Evolutionary conservation across 2,113 vertebrate species (phyloP), one percentile per base, ranked within the genome.

Genomic region (Laticauda colubrina): DNA sequence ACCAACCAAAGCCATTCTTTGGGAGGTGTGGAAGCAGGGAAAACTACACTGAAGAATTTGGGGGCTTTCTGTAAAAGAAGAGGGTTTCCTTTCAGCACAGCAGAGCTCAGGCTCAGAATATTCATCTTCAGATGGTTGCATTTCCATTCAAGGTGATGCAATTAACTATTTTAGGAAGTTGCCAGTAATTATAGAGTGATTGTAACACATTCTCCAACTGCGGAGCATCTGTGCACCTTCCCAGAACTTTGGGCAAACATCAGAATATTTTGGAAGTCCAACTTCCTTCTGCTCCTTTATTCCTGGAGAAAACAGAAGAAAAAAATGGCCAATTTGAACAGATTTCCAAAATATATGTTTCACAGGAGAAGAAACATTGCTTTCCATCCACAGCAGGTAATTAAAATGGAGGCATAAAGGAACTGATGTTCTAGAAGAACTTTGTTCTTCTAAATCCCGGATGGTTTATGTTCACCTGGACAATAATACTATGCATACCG

Each of bases 11-110:
- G 48, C 8, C 61, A 9, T 85, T 92, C 56, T 92, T 4, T 75
- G 34, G 81, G 64, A 86, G 1, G 87, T 91, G 93, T 45, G 43
- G 87, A 64, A 69, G 1, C 43, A 23, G 26, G 48, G 34, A 45
- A 55, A 89, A 64, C 86, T 5, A 26, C 34, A 29, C 43, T 69
- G 48, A 91, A 64, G 56, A 1, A 0, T 43, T 85, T 64, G 55
- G 92, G 91, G 96, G 2, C 88, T 93, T 91, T 94, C 89, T 55
- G 45, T 93, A 94, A 94, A 94, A 20, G 93, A 93, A 94, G 95
- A 88, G 88, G 90, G 92, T 96, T 97, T 96, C 95, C 88, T 89
- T 89, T 12, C 2, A 59, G 20, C 43, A 85, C 12, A 45, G 75
- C n/a, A 90, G 55, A 56, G 59, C 29, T 93, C 39, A 48, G 43